Evolutionary conservation across 2,888 invertebrate species (phyloP).

Genomic region (Pristionchus arcanus): DNA sequence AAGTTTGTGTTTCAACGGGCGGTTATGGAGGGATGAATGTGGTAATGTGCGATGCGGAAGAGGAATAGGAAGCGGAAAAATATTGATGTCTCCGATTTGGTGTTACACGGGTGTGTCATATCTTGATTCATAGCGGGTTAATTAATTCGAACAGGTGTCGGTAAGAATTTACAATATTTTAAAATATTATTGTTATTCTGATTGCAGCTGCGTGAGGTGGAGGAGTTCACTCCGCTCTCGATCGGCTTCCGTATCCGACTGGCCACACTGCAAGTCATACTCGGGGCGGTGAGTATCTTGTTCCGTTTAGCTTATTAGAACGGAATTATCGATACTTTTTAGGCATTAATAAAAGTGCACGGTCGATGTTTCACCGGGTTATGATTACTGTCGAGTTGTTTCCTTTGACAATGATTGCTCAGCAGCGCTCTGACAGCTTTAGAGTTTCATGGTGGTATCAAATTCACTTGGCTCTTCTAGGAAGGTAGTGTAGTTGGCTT

Average conservation of each 20-base stretch:
- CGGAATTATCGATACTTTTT: too few species aligned
- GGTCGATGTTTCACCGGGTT: background rate
- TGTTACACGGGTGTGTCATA: too few species aligned
- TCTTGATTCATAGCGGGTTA: background rate
- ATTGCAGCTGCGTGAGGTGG: conserved; percentile 54
- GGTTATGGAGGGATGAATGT: background rate
- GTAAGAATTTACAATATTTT: background rate
- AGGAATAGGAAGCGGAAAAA: background rate
- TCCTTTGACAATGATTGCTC: too few species aligned
- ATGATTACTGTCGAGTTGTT: background rate
- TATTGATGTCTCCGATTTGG: background rate
- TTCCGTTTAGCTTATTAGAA: background rate
- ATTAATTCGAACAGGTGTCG: background rate
- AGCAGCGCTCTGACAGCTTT: too few species aligned
- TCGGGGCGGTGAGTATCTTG: conserved; percentile 29
- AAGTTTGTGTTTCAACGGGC: background rate
- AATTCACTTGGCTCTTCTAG: too few species aligned
- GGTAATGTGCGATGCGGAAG: background rate
- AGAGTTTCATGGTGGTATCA: background rate
- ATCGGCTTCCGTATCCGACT: conserved; percentile 47
- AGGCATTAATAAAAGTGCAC: too few species aligned
- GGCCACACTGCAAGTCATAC: conserved; percentile 30
- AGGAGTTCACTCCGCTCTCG: conserved; percentile 54
- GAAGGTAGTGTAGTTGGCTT: too few species aligned
- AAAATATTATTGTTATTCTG: background rate